Percentiles rank a stretch among this genome's conserved stretches.
Evolutionary conservation across 2,113 vertebrate genomes (phyloP).

Genomic region (Sardina pilchardus): DNA sequence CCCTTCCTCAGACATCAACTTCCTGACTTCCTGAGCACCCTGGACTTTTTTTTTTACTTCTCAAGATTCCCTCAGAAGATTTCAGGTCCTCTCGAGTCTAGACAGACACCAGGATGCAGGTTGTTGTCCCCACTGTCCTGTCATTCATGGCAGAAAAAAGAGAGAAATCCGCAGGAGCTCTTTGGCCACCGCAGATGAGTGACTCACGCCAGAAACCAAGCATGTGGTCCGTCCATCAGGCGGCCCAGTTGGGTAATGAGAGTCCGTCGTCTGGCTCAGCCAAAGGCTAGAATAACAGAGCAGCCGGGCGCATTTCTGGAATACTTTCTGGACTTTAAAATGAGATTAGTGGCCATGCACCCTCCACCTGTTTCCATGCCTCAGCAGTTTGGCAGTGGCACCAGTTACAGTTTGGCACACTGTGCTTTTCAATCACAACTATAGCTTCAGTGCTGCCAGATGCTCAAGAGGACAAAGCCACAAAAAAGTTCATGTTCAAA

Average conservation of each 20-base stretch:
- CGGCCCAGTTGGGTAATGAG: constrained; percentile 58
- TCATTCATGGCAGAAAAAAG: neutral
- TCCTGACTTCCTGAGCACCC: too few species aligned
- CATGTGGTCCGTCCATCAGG: neutral
- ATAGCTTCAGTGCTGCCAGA: constrained; percentile 51
- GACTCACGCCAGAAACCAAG: neutral
- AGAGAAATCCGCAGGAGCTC: too few species aligned
- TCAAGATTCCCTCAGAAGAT: neutral
- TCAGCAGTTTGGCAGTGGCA: constrained; percentile 77
- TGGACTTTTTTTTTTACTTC: too few species aligned
- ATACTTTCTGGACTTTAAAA: constrained; percentile 81
- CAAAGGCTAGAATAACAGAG: constrained; percentile 70
- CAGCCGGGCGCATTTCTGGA: constrained; percentile 77
- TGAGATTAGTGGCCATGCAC: constrained; percentile 82
- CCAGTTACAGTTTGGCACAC: constrained; percentile 78
- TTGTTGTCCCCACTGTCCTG: neutral
- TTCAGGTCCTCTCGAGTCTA: neutral
- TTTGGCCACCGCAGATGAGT: too few species aligned
- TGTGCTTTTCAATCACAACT: constrained; percentile 75
- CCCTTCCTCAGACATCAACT: too few species aligned
- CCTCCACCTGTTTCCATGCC: constrained; percentile 85
- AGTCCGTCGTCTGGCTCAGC: constrained; percentile 33
- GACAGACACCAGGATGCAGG: neutral
- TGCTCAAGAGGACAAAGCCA: constrained; percentile 6
- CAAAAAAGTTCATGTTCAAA: too few species aligned